Conservation (phyloP, 2,888 invertebrate species). For the Dicycla oo region DNA sequence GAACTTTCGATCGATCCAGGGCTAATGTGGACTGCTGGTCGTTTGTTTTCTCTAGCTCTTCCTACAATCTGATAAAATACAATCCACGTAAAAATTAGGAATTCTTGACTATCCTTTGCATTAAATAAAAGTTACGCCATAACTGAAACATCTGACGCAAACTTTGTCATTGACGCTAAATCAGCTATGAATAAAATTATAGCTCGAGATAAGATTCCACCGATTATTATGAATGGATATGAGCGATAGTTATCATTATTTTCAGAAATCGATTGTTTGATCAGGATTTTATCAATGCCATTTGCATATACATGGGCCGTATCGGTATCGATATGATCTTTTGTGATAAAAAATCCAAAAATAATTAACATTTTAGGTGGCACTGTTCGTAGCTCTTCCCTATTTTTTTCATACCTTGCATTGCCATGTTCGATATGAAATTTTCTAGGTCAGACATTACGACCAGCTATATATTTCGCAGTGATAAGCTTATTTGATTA, state of each 20-base stretch:
- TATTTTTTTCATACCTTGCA: not conserved
- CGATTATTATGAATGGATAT: conserved; percentile 60
- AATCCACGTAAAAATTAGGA: not conserved
- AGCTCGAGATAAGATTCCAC: conserved; percentile 41
- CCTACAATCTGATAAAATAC: not conserved
- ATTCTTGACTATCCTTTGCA: not conserved
- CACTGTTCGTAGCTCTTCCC: conserved; percentile 10
- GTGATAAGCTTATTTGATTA: not conserved
- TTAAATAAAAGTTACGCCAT: conserved; percentile 18
- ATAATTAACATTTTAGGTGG: conserved; percentile 25
- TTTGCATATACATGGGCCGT: conserved; percentile 58
- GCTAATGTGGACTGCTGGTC: too few species aligned
- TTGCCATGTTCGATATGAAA: not conserved
- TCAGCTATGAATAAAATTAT: conserved; percentile 41
- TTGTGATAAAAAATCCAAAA: conserved; percentile 17
- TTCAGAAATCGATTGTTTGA: conserved; percentile 57
- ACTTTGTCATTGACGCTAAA: conserved; percentile 23
- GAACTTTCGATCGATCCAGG: too few species aligned
- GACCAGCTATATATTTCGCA: not conserved
- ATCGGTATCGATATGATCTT: conserved; percentile 37
- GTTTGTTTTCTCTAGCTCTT: too few species aligned
- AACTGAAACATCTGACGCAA: conserved; percentile 29
- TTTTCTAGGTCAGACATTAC: conserved; percentile 26
- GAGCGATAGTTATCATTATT: conserved; percentile 57
- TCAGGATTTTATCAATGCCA: conserved; percentile 49